Base-by-base conservation (phyloP, 2,797 vertebrate species). In the Danio tinwini region DNA sequence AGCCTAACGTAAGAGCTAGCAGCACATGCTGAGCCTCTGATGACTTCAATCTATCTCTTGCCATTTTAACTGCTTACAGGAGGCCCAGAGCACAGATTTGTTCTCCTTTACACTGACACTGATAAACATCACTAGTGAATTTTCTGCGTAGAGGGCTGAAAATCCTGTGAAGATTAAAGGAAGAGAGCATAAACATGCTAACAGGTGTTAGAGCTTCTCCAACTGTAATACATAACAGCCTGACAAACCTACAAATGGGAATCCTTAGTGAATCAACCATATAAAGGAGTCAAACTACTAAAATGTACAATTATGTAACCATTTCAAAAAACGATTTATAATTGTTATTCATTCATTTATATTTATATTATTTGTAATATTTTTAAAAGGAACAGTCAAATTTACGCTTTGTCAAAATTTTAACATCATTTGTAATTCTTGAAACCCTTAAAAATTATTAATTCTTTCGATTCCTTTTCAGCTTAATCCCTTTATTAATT, bases 1-100 rank as follows among this genome's bases (percentile, higher is more conserved):
- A 75, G 50, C 19, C 63, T 73, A 50, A 37, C 7, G 53, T 49
- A 71, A 55, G 52, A 74, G 37, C 73, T 55, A 68, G 44, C 16
- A 7, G 19, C 59, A 56, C 52, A 81, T 52, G 69, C 69, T 78
- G 75, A 47, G 79, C 70, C 12, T 59, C 56, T 71, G 75, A 78
- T 78, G 75, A 78, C 70, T 78, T 42, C 55, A 59, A 84, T 81
- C 74, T 52, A 81, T 84, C 83, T 81, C 61, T 47, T 17, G 65
- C 40, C 61, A 50, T 53, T 55, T 59, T 21, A 73, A 73, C 42
- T 42, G 14, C 63, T 82, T 47, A 49, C 52, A 56, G 7, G 44
- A 63, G 42, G 68, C 68, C 29, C 7, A 10, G 4, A 14, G 12
- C 3, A 2, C 42, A 56, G 52, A 56, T 67, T 29, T 68, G 2